Evolutionary conservation across 2,113 vertebrate genomes (phyloP), one percentile per base, ranked within the genome.

Genomic region (Bubalus kerabau): DNA sequence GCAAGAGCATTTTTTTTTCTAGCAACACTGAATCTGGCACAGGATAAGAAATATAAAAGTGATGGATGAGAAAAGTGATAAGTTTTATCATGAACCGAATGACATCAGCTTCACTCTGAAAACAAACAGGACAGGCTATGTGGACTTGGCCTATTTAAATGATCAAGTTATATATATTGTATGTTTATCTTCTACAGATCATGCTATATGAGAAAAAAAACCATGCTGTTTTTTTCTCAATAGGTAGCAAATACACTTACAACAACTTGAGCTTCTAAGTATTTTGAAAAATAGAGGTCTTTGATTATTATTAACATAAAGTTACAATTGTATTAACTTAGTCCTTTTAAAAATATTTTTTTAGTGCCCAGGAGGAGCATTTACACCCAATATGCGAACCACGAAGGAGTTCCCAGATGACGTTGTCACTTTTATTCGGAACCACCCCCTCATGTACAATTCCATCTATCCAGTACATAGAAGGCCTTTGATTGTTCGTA

Each of bases 401-500:
- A 99, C 99, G 78, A 99, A 99, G 96, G 99, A 99, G 97, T 99
- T 99, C 97, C 99, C 99, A 21, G 99, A 99, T 3, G 99, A 99
- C 0, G 99, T 99, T 95, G 99, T 99, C 98, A 99, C 99, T 90
- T 99, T 99, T 74, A 99, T 99, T 40, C 99, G 99, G 90, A 99
- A 99, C 94, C 99, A 99, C 74, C 99, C 99, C 1, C 98, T 99
- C 97, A 99, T 99, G 99, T 99, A 99, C 98, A 99, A 99, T 98
- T 98, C 99, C 95, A 99, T 99, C 98, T 99, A 99, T 98, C 99
- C 99, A 0, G 97, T 99, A 96, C 99, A 99, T 83, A 99, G 99
- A 98, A 99, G 99, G 84, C 99, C 99, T 3, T 98, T 99, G 97
- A 99, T 99, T 89, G 99, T 99, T 10, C 98, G 99, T 2, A 99